These are phyloP conservation scores for Amniataba percoides DNA, from an alignment of 2,797 vertebrate genomes.

Conservation along the genomic window DNA sequence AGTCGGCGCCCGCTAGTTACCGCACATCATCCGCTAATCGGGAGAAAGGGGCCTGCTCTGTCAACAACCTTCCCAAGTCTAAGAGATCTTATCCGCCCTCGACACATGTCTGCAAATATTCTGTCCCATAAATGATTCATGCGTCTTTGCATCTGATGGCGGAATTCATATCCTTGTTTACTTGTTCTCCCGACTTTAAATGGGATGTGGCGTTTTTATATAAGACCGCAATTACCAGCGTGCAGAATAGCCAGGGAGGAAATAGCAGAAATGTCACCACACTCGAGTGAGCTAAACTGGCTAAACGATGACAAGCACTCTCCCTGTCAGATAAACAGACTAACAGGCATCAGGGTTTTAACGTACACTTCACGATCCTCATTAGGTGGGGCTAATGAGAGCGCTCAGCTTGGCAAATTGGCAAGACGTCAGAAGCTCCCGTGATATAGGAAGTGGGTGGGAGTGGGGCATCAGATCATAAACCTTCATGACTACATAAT, in stretches of 20 bases:
- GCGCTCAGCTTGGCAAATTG: slow-evolving; percentile 61
- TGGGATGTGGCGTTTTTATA: slow-evolving; percentile 51
- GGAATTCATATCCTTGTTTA: slow-evolving; percentile 72
- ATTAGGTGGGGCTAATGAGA: slow-evolving; percentile 62
- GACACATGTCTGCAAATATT: slow-evolving; percentile 73
- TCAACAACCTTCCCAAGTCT: slow-evolving; percentile 67
- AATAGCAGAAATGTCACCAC: slow-evolving; percentile 75
- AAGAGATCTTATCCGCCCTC: slow-evolving; percentile 61
- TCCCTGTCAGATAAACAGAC: slow-evolving; percentile 70
- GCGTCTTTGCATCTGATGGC: slow-evolving; percentile 57
- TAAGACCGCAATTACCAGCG: slow-evolving; percentile 66
- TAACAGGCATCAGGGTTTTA: slow-evolving; percentile 59
- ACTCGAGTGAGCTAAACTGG: slow-evolving; percentile 71
- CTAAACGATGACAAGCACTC: slow-evolving; percentile 72
- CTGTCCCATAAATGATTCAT: slow-evolving; percentile 72
- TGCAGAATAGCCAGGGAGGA: slow-evolving; percentile 57
- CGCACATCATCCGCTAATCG: slow-evolving; percentile 62
- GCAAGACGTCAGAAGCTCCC: slow-evolving; percentile 64
- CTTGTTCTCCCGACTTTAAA: slow-evolving; percentile 52
- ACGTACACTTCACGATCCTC: slow-evolving; percentile 62
- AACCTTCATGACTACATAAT: slow-evolving; percentile 44
- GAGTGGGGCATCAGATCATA: slow-evolving; percentile 48
- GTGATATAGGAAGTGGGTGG: slow-evolving; percentile 45
- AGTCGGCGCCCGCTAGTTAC: slow-evolving; percentile 48
- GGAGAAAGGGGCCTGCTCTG: slow-evolving; percentile 55